Conservation (phyloP, 2,888 invertebrate genomes). For the Portevinia maculata region DNA sequence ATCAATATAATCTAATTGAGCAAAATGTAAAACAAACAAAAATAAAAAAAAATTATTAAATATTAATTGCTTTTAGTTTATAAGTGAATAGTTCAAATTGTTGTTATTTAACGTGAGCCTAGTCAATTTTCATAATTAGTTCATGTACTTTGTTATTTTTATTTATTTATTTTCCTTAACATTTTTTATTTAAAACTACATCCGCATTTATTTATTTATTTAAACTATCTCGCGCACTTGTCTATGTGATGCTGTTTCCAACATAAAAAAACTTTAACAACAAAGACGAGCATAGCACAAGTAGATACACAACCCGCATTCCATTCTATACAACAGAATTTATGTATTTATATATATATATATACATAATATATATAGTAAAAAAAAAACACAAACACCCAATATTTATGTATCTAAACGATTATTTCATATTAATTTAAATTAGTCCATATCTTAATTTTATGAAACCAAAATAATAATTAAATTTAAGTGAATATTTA, state of each 20-base stretch:
- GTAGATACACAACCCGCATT: neutral
- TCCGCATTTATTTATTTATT: neutral
- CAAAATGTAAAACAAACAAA: neutral
- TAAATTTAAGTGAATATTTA: constrained; percentile 20
- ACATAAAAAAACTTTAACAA: too few species aligned
- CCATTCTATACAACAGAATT: neutral
- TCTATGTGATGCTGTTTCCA: neutral
- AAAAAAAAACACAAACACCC: neutral
- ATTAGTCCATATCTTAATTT: neutral
- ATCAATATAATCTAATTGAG: neutral
- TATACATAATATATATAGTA: neutral
- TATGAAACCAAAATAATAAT: constrained; percentile 4
- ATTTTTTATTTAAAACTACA: neutral
- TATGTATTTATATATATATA: neutral
- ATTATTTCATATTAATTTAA: constrained; percentile 10
- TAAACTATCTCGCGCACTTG: constrained; percentile 1
- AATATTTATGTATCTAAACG: too few species aligned
- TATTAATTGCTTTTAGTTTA: constrained; percentile 29
- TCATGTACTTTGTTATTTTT: constrained; percentile 21
- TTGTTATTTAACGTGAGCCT: constrained; percentile 41
- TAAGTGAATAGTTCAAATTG: constrained; percentile 54
- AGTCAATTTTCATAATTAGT: constrained; percentile 58
- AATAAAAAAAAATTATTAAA: constrained; percentile 3
- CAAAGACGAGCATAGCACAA: neutral
- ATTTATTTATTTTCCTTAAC: constrained; percentile 2